phyloP scores from a whole-genome alignment of 2,113 vertebrate species.

The Ranitomeya variabilis region DNA sequence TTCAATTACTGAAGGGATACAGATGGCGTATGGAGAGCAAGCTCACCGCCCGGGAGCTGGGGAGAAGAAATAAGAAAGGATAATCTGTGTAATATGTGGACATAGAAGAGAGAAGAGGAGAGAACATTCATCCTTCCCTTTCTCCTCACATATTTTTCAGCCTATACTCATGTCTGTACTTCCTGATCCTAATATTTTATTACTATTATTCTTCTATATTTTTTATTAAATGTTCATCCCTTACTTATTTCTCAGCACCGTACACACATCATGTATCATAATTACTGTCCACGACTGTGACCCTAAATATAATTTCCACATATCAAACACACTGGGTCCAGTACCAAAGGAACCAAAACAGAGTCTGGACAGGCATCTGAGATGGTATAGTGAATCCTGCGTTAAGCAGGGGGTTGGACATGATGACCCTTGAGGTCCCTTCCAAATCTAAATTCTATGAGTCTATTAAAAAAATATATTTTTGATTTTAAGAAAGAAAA shows the following conservation, averaged over 20 bases:
- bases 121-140: background rate
- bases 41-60: background rate
- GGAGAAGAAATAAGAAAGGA: background rate
- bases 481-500: too few species aligned
- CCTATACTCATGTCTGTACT: background rate
- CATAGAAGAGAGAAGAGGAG: background rate
- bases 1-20: constrained; percentile 32
- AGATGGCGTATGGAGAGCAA: background rate
- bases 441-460: too few species aligned
- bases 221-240: background rate
- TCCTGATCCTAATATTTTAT: background rate
- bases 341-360: too few species aligned
- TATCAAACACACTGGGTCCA: too few species aligned
- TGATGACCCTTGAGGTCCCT: too few species aligned
- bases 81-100: background rate
- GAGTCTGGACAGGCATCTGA: too few species aligned
- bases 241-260: background rate
- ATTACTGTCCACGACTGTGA: background rate
- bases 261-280: background rate
- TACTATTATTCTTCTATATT: background rate
- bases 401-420: too few species aligned
- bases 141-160: background rate
- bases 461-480: too few species aligned
- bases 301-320: background rate
- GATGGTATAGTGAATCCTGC: too few species aligned